These are phyloP conservation scores for Phymastichus coffea DNA, from an alignment of 1,140 invertebrate genomes.

Conservation along the genomic window DNA sequence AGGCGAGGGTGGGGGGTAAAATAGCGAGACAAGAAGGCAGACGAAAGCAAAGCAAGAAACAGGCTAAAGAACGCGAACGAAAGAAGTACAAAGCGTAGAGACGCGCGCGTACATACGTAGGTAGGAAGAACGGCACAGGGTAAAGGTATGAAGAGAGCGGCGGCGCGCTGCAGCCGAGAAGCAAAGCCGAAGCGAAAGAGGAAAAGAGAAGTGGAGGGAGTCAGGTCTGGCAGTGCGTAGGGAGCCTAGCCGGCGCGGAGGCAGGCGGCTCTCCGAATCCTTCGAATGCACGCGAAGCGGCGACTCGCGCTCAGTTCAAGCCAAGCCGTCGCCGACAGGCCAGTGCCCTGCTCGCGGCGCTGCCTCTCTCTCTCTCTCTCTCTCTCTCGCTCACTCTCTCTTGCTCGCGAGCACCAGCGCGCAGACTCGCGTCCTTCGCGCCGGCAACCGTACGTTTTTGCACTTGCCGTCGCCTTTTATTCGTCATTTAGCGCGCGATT, in stretches of 20 bases:
- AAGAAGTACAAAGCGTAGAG: background rate
- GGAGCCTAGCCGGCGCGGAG: constrained; percentile 15
- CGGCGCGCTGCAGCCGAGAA: too few species aligned
- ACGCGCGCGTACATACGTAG: background rate
- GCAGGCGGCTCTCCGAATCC: constrained; percentile 43
- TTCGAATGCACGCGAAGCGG: constrained; percentile 36
- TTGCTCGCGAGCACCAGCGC: constrained; percentile 12
- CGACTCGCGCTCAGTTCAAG: constrained; percentile 48
- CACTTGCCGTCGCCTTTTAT: too few species aligned
- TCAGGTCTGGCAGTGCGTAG: too few species aligned
- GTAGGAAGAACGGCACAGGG: background rate
- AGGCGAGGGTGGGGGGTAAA: background rate
- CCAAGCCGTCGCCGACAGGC: constrained; percentile 44
- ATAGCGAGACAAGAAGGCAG: constrained; percentile 13
- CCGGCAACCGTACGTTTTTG: too few species aligned
- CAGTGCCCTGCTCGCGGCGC: constrained; percentile 39
- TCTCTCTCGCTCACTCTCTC: too few species aligned
- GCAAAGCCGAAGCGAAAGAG: constrained; percentile 18
- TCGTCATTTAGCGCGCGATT: too few species aligned
- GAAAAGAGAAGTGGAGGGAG: constrained; percentile 25
- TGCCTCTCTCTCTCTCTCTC: too few species aligned
- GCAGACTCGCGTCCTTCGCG: background rate
- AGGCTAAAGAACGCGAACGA: constrained; percentile 33
- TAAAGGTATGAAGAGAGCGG: too few species aligned
- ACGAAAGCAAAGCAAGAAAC: too few species aligned